Evolutionary conservation across 2,888 invertebrate species (phyloP).

Genomic region (Physocephala rufipes): DNA sequence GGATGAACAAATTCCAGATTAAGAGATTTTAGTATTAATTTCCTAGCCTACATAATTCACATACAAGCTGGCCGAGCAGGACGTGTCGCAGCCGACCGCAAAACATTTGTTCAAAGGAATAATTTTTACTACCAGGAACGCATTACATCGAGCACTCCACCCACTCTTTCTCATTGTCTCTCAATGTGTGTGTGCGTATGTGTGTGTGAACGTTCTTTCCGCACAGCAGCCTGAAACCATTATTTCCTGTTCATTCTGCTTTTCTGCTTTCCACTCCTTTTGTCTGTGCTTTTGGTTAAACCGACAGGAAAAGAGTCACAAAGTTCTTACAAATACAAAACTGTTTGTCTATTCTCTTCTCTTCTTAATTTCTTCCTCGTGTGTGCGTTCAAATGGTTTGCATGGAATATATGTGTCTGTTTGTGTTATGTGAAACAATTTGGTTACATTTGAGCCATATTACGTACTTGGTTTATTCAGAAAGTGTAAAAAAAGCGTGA

Average conservation of each 20-base stretch:
- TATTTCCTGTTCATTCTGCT: too few species aligned
- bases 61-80: background rate
- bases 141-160: too few species aligned
- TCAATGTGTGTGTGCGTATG: too few species aligned
- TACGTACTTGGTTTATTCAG: too few species aligned
- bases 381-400: background rate
- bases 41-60: background rate
- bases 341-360: constrained; percentile 7
- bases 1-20: too few species aligned
- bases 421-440: too few species aligned
- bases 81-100: background rate
- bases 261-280: background rate
- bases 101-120: background rate
- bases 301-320: background rate
- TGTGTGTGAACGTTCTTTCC: too few species aligned
- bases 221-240: too few species aligned
- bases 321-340: constrained; percentile 1
- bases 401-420: too few species aligned
- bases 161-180: too few species aligned
- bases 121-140: background rate
- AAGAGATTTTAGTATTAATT: background rate
- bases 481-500: too few species aligned
- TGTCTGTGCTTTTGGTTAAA: background rate
- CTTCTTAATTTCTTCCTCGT: constrained; percentile 11
- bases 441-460: too few species aligned